phyloP scores from a whole-genome alignment of 2,113 vertebrate species.

The Ardeotis arabs region DNA sequence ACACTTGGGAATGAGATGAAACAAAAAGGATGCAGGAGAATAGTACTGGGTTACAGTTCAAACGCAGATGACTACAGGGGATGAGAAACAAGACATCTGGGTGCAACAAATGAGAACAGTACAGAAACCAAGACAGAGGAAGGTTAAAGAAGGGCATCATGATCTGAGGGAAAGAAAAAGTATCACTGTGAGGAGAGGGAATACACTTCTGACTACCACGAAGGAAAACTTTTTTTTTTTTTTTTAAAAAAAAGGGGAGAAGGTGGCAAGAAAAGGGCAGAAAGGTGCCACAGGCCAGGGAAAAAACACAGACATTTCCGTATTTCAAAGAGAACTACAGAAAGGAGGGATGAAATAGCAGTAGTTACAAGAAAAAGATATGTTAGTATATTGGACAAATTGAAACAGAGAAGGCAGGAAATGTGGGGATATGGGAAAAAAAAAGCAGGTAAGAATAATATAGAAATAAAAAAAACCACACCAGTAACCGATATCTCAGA shows the following conservation, averaged over 20 bases:
- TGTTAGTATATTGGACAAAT: background rate
- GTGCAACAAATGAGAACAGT: background rate
- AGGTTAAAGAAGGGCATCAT: background rate
- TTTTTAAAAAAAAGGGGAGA: background rate
- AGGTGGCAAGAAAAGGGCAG: background rate
- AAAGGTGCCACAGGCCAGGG: background rate
- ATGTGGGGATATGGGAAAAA: background rate
- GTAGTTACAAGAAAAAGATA: background rate
- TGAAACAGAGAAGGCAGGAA: background rate
- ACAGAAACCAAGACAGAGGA: background rate
- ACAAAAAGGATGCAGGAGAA: background rate
- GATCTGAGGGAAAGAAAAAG: background rate
- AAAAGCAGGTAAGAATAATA: background rate
- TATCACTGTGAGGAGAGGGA: background rate
- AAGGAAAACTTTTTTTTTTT: accelerated
- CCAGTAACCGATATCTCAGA: background rate
- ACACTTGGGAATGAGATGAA: background rate
- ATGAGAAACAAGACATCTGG: background rate
- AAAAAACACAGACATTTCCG: background rate
- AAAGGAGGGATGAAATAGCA: background rate
- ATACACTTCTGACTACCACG: background rate
- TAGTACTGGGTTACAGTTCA: background rate
- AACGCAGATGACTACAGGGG: accelerated
- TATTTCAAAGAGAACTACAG: background rate
- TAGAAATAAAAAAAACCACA: background rate